Percentiles rank a stretch among this genome's conserved stretches.
Evolutionary conservation across 2,888 invertebrate species (phyloP).

Genomic region (Scaptomyza reducta): DNA sequence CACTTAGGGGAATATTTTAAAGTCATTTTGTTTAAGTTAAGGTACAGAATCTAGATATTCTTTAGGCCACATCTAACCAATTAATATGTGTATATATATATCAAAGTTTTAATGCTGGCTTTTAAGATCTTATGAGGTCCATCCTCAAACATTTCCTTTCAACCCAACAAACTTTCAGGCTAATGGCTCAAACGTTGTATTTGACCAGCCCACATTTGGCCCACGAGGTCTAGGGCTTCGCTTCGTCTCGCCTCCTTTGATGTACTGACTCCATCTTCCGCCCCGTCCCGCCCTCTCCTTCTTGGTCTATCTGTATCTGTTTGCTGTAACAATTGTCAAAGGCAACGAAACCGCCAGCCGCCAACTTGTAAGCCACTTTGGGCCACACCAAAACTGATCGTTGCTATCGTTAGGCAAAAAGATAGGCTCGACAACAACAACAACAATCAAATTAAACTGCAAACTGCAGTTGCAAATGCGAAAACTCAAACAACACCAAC

Average conservation of each 20-base stretch:
- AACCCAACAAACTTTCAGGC: constrained; percentile 32
- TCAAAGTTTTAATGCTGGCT: too few relatives aligned
- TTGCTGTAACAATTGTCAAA: constrained; percentile 19
- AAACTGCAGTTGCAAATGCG: constrained; percentile 22
- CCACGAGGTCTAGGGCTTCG: constrained; percentile 49
- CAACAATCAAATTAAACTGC: constrained; percentile 12
- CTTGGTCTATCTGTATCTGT: neutral
- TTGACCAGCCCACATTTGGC: constrained; percentile 17
- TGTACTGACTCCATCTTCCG: neutral
- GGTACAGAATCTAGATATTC: too few relatives aligned
- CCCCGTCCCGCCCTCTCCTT: neutral
- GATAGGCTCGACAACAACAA: constrained; percentile 6
- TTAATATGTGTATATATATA: too few relatives aligned
- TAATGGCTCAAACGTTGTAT: constrained; percentile 6
- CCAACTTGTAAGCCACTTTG: constrained; percentile 35
- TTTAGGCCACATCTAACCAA: too few relatives aligned
- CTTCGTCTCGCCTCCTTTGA: constrained; percentile 27
- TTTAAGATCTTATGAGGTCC: neutral
- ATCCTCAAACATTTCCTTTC: constrained; percentile 1
- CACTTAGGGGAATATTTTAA: too few relatives aligned
- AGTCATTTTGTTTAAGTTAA: too few relatives aligned
- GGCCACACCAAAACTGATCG: constrained; percentile 30
- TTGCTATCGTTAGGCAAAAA: constrained; percentile 25
- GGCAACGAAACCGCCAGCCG: constrained; percentile 32
- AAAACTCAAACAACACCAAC: constrained; percentile 13